Conservation (phyloP, 2,113 vertebrate genomes). For the Misgurnus mizolepis region DNA sequence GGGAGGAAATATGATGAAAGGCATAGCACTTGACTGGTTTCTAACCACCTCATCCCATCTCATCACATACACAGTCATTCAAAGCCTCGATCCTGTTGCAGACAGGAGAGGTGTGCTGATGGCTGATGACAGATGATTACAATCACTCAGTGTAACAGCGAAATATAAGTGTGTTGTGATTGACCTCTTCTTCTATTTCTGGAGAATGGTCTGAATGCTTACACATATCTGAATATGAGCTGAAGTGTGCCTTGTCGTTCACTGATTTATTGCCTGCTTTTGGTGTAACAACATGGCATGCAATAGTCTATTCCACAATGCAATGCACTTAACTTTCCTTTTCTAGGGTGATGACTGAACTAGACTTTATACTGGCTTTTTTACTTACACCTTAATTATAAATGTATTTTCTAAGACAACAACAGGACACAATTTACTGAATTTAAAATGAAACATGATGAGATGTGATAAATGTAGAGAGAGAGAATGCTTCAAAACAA, state of each 20-base stretch:
- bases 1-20: conserved; percentile 10
- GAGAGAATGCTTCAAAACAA: too few species aligned
- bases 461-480: too few species aligned
- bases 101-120: conserved; percentile 16
- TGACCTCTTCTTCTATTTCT: conserved; percentile 17
- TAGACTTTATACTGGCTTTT: too few species aligned
- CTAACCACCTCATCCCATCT: not conserved
- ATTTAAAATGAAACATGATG: too few species aligned
- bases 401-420: too few species aligned
- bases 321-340: not conserved
- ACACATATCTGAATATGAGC: not conserved
- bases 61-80: conserved; percentile 3
- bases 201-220: conserved; percentile 1
- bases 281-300: too few species aligned
- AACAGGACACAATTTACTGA: too few species aligned
- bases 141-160: not conserved
- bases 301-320: too few species aligned
- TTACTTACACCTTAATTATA: too few species aligned
- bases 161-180: conserved; percentile 30
- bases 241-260: not conserved
- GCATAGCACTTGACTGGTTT: not conserved
- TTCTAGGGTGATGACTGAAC: not conserved
- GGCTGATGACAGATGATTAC: conserved; percentile 38
- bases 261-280: conserved; percentile 10
- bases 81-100: not conserved